Evolutionary conservation across 2,797 vertebrate species (phyloP).

Genomic region (Picus viridis): DNA sequence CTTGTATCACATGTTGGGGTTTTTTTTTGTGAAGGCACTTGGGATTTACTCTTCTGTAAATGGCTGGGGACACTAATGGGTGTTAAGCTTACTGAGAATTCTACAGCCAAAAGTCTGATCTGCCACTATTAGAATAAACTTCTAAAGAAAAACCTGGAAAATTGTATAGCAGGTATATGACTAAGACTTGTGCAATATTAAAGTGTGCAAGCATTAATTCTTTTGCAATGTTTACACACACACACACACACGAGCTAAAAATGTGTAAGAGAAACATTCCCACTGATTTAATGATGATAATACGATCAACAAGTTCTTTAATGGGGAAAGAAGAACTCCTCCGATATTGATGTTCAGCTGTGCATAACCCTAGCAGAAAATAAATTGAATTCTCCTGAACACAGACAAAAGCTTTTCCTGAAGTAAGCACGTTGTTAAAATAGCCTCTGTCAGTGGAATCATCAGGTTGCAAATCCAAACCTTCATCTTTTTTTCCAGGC

Average conservation of each 20-base stretch:
- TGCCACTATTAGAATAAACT: background rate
- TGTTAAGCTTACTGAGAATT: background rate
- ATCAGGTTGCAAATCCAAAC: background rate
- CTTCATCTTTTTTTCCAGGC: conserved; percentile 83
- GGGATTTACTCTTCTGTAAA: background rate
- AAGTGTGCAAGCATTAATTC: background rate
- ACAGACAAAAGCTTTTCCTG: background rate
- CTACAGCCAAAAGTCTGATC: background rate
- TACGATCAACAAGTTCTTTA: background rate
- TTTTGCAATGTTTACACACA: background rate
- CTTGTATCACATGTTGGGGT: background rate
- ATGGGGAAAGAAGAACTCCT: background rate
- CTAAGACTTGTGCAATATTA: background rate
- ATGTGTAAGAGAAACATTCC: background rate
- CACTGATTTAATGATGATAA: background rate
- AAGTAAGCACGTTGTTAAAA: background rate
- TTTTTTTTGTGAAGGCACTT: background rate
- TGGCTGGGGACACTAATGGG: background rate
- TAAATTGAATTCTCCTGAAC: background rate
- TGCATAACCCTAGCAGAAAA: background rate
- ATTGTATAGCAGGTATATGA: background rate
- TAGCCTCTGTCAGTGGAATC: background rate
- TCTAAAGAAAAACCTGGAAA: background rate
- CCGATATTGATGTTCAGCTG: background rate
- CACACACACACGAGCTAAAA: no score